Evolutionary conservation across 2,888 invertebrate species (phyloP), one percentile per base, ranked within the genome.

Genomic region (Ptycholaimellus sp.): DNA sequence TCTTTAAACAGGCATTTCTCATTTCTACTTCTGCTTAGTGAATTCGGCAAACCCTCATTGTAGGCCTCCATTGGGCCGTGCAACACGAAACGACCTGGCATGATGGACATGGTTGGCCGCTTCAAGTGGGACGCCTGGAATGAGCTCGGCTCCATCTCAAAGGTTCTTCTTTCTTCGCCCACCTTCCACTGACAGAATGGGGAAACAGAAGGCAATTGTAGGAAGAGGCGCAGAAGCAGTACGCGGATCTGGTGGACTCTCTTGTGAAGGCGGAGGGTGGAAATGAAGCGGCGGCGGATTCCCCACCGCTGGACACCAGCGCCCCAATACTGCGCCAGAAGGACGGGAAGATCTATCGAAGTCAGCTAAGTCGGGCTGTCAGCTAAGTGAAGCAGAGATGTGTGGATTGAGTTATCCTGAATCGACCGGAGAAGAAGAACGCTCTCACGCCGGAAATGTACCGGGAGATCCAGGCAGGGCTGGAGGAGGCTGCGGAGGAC

Each of bases 351-450:
- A 25, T 73, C n/a, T n/a, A n/a, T n/a, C n/a, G n/a, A n/a, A n/a
- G n/a, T n/a, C n/a, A n/a, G n/a, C n/a, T n/a, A n/a, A n/a, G n/a
- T n/a, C n/a, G n/a, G n/a, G n/a, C n/a, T n/a, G n/a, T n/a, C n/a
- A n/a, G n/a, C n/a, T n/a, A n/a, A n/a, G n/a, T n/a, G n/a, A n/a
- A n/a, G n/a, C n/a, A n/a, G n/a, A n/a, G n/a, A n/a, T n/a, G n/a
- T n/a, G n/a, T n/a, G n/a, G n/a, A n/a, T n/a, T n/a, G 13, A 23
- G 13, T 80, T 17, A 68, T 63, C 49, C 68, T 79, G 29, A 76
- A 80, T 56, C 71, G 76, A 52, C 79, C 80, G 0, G 57, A 59
- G 3, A 78, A 72, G 59, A 77, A 72, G 54, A 85, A 85, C 68
- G 78, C 82, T 1, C 59, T 82, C 1, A 72, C 69, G 34, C 34